Base-by-base conservation (phyloP, 2,888 invertebrate genomes). In the Empis livida region DNA sequence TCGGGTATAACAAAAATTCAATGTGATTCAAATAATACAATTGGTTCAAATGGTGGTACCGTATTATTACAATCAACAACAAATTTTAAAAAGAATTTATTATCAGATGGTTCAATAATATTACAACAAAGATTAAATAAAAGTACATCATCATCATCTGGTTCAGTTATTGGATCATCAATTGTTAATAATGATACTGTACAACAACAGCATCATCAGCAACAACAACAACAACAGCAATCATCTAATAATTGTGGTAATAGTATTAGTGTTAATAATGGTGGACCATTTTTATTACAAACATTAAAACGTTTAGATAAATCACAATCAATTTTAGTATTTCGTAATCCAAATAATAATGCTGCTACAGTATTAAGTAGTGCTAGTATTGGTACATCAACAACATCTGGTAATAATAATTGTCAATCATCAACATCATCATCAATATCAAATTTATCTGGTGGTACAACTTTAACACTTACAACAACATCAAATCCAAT, bases 261-360 rank as follows among this genome's bases (percentile, higher is more conserved):
- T 27, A 27, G 23, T 27, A 27, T 27, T 27, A 8, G 23, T 27
- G 23, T 27, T 27, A 27, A 9, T 27, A 27, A 8, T 8, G 53
- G 54, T 46, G 56, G 55, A 37, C 68, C 69, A 2, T 68, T 69
- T 57, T 63, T 69, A 47, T 54, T 69, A 54, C 68, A 69, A 56
- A 69, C 68, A 42, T 59, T 69, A 30, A 69, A 69, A 54, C 67
- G 68, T 27, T 58, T 69, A 48, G 69, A 69, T 57, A 68, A 69
- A 56, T 68, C 69, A 0, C 69, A 68, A 53, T 68, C 69, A 45
- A 68, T 69, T 43, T 54, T 69, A 50, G 68, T 69, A 35, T 67
- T 69, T 56, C 61, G 69, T 45, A 66, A 66, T 52, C 58, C 64
- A 15, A 57, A 54, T 46, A 51, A 48, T 45, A 59, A 56, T 49